Base-by-base conservation (phyloP, 2,797 vertebrate genomes). In the Spondyliosoma cantharus region DNA sequence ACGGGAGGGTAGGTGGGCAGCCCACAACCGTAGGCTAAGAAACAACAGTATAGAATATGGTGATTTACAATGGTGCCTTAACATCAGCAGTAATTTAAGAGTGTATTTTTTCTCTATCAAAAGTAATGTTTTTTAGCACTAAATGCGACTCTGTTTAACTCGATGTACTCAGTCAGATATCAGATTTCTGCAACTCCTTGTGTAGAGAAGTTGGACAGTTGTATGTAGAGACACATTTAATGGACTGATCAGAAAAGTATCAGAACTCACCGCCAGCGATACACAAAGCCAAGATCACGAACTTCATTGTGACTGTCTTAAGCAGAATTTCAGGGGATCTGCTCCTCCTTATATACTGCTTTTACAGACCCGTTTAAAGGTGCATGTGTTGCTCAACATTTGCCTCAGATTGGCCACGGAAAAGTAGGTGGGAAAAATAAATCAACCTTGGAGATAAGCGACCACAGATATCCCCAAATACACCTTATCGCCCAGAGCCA, bases 1-100 rank as follows among this genome's bases (percentile, higher is more conserved):
- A 84, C 63, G 0, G 97, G 96, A 0, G 70, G 58, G 81, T 74
- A 92, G 3, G 91, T 93, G 37, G 96, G 96, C 27, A 86, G 80
- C 5, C 97, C 97, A 1, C 97, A 98, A 68, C 97, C 94, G 1
- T 96, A 96, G 90, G 96, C 97, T 99, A 88, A 5, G 49, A 91
- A 27, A 87, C 22, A 91, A 78, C 0, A 67, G 7, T 3, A 76
- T 13, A 88, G 7, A 70, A 24, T 3, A 45, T 19, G 1, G 13
- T 29, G 19, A 37, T 66, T 74, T 11, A 32, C 24, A 3, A 42
- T 3, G 2, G 24, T 29, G 1, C 42, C 19, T 5, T 15, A 74
- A 65, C 8, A 64, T 42, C 7, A 45, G 15, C 2, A 37, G 0
- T 25, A 1, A 22, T 37, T n/a, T 14, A 6, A 67, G 1, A 5